Evolutionary conservation across 1,140 invertebrate species (phyloP).

Genomic region (Papilio aristodemus): DNA sequence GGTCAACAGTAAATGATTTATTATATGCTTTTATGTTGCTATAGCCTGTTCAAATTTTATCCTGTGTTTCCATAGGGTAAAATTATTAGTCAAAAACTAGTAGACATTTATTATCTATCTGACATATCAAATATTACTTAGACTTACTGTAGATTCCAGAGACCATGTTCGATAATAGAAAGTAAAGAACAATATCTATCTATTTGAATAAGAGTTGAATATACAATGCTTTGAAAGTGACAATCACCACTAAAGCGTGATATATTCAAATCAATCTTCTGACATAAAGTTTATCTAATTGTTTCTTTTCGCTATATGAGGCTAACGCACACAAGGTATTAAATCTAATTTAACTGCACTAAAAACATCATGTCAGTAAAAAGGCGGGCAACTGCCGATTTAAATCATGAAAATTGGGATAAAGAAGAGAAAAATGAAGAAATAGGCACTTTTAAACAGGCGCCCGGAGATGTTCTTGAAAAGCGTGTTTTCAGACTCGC

Average conservation of each 20-base stretch:
- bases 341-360: neutral
- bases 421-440: constrained; percentile 87
- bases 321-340: neutral
- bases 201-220: no score
- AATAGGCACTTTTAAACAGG: constrained; percentile 86
- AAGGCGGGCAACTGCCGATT: constrained; percentile 86
- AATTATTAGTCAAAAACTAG: no score
- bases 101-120: no score
- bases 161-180: no score
- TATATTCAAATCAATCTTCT: neutral
- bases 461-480: constrained; percentile 86
- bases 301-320: neutral
- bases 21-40: no score
- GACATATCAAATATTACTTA: no score
- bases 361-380: constrained; percentile 85
- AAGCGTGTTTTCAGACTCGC: constrained; percentile 89
- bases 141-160: no score
- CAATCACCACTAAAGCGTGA: neutral
- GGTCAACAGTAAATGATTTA: no score
- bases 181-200: no score
- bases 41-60: no score
- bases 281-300: neutral
- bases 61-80: no score
- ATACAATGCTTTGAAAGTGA: neutral
- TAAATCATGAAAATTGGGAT: constrained; percentile 96